These are phyloP conservation scores for Sylvia borin DNA, from an alignment of 2,797 vertebrate genomes.

Conservation along the genomic window DNA sequence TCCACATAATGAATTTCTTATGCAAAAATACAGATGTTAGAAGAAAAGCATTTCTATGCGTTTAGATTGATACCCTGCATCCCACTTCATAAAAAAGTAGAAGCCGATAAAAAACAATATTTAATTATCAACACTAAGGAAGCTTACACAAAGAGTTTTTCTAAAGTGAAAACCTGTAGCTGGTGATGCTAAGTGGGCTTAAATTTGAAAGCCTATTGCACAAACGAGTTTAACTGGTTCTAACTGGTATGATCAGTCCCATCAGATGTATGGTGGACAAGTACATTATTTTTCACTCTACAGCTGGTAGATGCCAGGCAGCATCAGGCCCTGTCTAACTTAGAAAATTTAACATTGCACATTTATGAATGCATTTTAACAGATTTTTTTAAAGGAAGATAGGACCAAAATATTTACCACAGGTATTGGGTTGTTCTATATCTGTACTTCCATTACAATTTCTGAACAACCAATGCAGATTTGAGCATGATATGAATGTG, in stretches of 20 bases:
- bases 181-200: neutral
- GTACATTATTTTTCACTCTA: neutral
- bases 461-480: neutral
- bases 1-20: neutral
- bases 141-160: neutral
- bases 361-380: neutral
- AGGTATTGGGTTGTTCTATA: neutral
- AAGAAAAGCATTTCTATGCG: neutral
- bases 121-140: neutral
- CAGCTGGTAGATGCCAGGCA: neutral
- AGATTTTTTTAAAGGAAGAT: neutral
- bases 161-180: neutral
- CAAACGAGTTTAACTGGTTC: neutral
- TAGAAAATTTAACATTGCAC: neutral
- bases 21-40: neutral
- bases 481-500: neutral
- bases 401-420: neutral
- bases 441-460: neutral
- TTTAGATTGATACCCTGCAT: neutral
- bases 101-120: neutral
- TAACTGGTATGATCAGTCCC: neutral
- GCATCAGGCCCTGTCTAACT: neutral
- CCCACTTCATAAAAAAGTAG: neutral
- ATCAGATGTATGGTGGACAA: neutral
- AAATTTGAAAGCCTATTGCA: neutral